phyloP scores from a whole-genome alignment of 2,113 vertebrate genomes.

The Macquaria ambigua region DNA sequence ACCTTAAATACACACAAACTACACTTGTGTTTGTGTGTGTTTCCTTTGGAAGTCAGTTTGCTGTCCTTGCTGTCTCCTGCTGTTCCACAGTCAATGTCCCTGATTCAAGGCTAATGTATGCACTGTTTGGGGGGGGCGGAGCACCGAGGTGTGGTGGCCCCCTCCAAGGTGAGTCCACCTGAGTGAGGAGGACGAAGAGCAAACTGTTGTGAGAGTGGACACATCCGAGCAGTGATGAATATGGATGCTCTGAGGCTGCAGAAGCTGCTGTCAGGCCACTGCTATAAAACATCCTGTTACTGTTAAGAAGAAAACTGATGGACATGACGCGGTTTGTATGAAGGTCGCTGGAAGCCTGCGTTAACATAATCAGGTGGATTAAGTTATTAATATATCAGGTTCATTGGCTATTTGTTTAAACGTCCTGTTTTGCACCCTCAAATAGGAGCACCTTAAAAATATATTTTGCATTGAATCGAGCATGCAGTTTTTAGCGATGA shows the following conservation, averaged over 20 bases:
- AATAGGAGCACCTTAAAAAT: background rate
- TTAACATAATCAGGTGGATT: background rate
- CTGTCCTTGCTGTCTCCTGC: slow-evolving; percentile 42
- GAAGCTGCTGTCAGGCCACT: slow-evolving; percentile 6
- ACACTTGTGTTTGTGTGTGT: background rate
- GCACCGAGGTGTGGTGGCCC: slow-evolving; percentile 44
- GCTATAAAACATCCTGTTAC: slow-evolving; percentile 7
- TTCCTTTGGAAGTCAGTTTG: slow-evolving; percentile 15
- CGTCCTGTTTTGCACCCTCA: too few species aligned
- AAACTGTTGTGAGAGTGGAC: slow-evolving; percentile 21
- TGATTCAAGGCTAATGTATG: slow-evolving; percentile 62
- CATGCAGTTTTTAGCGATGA: background rate
- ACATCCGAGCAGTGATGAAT: slow-evolving; percentile 57
- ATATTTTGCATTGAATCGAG: background rate
- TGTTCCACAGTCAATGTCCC: slow-evolving; percentile 29
- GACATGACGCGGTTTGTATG: background rate
- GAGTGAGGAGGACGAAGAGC: slow-evolving; percentile 54
- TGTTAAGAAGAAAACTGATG: background rate
- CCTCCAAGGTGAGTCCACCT: slow-evolving; percentile 67
- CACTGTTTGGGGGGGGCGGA: slow-evolving; percentile 10
- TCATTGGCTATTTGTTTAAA: background rate
- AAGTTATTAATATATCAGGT: background rate
- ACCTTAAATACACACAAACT: background rate
- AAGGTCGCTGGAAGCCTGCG: background rate
- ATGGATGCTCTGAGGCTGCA: slow-evolving; percentile 56